phyloP scores from a whole-genome alignment of 1,140 invertebrate species.

The Drosophila lacertosa region DNA sequence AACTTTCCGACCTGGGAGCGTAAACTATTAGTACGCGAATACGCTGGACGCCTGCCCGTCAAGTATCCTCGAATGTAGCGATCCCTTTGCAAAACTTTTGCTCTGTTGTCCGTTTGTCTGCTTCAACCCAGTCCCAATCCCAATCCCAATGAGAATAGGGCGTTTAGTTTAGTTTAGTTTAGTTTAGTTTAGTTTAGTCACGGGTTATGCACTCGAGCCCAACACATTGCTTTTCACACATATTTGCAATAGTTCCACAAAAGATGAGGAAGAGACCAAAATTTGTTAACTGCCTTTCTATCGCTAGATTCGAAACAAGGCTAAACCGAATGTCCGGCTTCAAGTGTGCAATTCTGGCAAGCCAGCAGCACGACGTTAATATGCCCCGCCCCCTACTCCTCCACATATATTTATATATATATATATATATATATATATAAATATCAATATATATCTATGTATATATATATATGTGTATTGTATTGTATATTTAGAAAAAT shows the following conservation, averaged over 20 bases:
- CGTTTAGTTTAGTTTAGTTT: too few relatives aligned
- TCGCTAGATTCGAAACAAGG: not conserved
- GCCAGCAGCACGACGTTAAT: not conserved
- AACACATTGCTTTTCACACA: too few relatives aligned
- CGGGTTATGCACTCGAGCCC: too few relatives aligned
- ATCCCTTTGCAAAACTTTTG: too few relatives aligned
- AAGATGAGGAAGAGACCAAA: too few relatives aligned
- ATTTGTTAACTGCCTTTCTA: constrained; percentile 9
- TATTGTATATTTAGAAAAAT: too few relatives aligned
- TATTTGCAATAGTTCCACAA: too few relatives aligned
- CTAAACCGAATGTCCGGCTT: not conserved
- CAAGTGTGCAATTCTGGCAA: not conserved
- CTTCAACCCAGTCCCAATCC: too few relatives aligned
- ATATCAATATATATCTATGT: not conserved
- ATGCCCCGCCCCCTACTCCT: not conserved
- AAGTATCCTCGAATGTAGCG: not conserved
- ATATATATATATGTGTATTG: not conserved
- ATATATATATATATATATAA: not conserved
- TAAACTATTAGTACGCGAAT: not conserved
- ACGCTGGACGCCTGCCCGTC: not conserved
- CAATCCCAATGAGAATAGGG: too few relatives aligned
- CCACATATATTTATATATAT: not conserved
- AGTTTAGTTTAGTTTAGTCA: too few relatives aligned
- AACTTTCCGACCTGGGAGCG: not conserved
- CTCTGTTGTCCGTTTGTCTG: too few relatives aligned